Evolutionary conservation across 2,888 invertebrate genomes (phyloP), one percentile per base, ranked within the genome.

Genomic region (Pristionchus fissidentatus): DNA sequence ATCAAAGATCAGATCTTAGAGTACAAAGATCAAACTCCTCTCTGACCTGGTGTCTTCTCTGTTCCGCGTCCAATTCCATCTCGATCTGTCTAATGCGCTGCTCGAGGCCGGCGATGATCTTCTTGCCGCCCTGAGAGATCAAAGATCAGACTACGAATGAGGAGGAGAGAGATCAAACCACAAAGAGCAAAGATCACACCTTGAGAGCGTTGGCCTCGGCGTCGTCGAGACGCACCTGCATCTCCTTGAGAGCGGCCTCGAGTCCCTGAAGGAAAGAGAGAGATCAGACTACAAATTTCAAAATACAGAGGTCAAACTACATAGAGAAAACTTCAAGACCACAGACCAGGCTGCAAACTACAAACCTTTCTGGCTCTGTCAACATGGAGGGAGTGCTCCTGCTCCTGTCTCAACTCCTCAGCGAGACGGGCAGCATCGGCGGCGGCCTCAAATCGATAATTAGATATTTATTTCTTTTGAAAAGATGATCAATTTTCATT

Each of bases 61-160:
- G 90, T 78, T 91, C 91, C 82, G 89, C 91, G 70, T 92, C 98
- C 92, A 98, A 95, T 94, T 99, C 98, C 93, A 97, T 96, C 94
- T 97, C 97, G 93, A 97, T 95, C 35, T 86, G 85, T 55, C 97
- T 95, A 92, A 91, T 91, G 73, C 92, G 86, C 85, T 97, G 96
- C 95, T 99, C 98, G 93, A 99, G 95, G 94, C 98, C 98, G 94
- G 97, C 96, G 94, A 99, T 98, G 91, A 97, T 96, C 94, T 98
- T 98, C 95, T 98, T 98, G 94, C 98, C 98, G 93, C 98, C 98
- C 95, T 97, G 97, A 13, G 73, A 43, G 75, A 75, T 46, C 26
- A 75, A 49, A 49, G 49, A 29, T 49, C 75, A 75, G 49, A 19
- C 38, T 41, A 38, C 41, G n/a, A 55, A 1, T 49, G 4, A 29